These are phyloP conservation scores for Clarias laeviceps DNA, from an alignment of 2,797 vertebrate genomes.

Conservation along the genomic window DNA sequence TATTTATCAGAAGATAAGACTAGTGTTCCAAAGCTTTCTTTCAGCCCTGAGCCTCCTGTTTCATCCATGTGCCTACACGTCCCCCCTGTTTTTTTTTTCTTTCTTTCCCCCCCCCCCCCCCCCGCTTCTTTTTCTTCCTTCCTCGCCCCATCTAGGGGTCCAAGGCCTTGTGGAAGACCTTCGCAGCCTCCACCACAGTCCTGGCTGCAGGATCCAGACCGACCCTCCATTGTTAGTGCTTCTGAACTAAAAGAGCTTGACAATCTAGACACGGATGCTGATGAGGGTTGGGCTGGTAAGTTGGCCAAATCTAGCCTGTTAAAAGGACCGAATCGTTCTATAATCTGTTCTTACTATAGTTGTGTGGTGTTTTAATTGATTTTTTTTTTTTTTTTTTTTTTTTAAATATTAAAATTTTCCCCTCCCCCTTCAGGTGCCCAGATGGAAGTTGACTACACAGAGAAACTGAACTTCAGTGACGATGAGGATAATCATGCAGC, in stretches of 20 bases:
- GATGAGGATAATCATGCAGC: constrained; percentile 92
- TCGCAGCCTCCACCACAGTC: constrained; percentile 76
- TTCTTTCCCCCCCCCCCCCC: too few relatives aligned
- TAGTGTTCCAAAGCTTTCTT: background rate
- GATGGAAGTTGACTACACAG: constrained; percentile 98
- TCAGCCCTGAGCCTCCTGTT: background rate
- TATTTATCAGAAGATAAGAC: background rate
- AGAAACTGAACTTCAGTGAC: constrained; percentile 98
- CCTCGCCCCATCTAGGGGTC: constrained; percentile 69
- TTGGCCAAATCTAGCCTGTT: background rate
- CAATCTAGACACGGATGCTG: constrained; percentile 93
- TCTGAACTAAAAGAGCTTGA: constrained; percentile 97
- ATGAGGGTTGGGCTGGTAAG: constrained; percentile 98
- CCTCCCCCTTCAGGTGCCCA: constrained; percentile 83
- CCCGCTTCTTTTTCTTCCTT: too few relatives aligned
- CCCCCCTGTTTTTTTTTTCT: background rate
- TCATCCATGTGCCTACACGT: background rate
- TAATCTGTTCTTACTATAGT: background rate
- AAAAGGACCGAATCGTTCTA: background rate
- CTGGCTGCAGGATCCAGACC: constrained; percentile 88
- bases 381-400: too few relatives aligned
- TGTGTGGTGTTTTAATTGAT: background rate
- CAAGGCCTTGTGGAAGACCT: constrained; percentile 75
- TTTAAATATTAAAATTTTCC: too few relatives aligned
- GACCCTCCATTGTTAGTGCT: constrained; percentile 94